phyloP scores from a whole-genome alignment of 2,888 invertebrate species.

The Cryptus armator region DNA sequence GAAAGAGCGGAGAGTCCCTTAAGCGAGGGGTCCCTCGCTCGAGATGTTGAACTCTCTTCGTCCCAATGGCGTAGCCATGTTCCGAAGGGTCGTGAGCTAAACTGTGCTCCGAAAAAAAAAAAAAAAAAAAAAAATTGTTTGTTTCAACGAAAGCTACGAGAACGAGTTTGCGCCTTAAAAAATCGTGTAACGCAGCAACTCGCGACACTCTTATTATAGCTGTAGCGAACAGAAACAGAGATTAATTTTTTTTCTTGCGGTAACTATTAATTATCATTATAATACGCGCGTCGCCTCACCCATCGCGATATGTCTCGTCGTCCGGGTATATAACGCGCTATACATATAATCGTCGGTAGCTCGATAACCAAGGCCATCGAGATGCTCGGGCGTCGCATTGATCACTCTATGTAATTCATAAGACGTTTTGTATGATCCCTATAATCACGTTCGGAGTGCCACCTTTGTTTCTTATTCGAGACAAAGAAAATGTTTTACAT shows the following conservation, averaged over 20 bases:
- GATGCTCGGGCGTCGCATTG: slow-evolving; percentile 3
- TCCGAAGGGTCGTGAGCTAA: not conserved
- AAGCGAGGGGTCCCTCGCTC: slow-evolving; percentile 42
- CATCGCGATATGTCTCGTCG: not conserved
- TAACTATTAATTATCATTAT: not conserved
- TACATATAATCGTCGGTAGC: slow-evolving; percentile 18
- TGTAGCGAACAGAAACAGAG: not conserved
- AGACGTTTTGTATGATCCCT: not conserved
- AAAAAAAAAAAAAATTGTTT: slow-evolving; percentile 8
- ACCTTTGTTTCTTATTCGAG: not conserved
- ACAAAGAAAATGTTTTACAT: not conserved
- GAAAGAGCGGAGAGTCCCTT: slow-evolving; percentile 43
- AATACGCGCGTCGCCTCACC: slow-evolving; percentile 10
- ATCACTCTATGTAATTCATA: slow-evolving; percentile 4
- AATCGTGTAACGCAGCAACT: too few species aligned
- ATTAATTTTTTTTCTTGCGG: not conserved
- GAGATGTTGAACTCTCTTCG: slow-evolving; percentile 53
- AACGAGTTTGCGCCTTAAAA: not conserved
- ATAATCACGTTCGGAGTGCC: not conserved
- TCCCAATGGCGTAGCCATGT: slow-evolving; percentile 57
- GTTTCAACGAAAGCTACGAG: not conserved
- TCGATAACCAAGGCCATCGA: slow-evolving; percentile 30
- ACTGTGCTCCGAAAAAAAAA: not conserved
- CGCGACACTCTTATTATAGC: not conserved
- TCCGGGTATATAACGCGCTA: not conserved